Conservation (phyloP, 2,888 invertebrate species). For the Epistrophe eligans region DNA sequence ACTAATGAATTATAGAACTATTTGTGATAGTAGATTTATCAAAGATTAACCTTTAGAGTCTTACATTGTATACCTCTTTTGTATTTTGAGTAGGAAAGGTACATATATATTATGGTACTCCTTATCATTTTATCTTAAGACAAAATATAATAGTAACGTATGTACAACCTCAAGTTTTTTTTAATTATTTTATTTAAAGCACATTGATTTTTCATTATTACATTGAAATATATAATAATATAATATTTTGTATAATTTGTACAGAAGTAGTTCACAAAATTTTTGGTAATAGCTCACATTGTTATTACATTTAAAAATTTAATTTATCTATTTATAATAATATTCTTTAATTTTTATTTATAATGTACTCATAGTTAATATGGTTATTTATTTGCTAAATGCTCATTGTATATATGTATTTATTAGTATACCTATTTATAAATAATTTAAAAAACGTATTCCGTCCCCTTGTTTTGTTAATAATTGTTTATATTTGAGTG, state of each 20-base stretch:
- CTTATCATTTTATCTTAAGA: too few relatives aligned
- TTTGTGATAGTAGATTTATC: too few relatives aligned
- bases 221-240: not conserved
- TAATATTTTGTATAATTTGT: constrained; percentile 61
- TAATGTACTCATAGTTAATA: constrained; percentile 4
- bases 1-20: too few relatives aligned
- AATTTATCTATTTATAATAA: constrained; percentile 26
- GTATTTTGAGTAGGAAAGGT: too few relatives aligned
- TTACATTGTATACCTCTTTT: too few relatives aligned
- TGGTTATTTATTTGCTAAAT: constrained; percentile 29
- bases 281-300: constrained; percentile 38
- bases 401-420: constrained; percentile 63
- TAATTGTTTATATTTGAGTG: constrained; percentile 42
- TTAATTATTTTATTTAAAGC: constrained; percentile 51
- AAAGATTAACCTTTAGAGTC: too few relatives aligned
- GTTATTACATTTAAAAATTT: constrained; percentile 1
- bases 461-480: constrained; percentile 54
- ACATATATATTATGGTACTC: too few relatives aligned
- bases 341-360: not conserved
- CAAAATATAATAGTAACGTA: too few relatives aligned
- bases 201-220: constrained; percentile 49
- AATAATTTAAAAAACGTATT: constrained; percentile 66
- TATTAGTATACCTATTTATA: constrained; percentile 15
- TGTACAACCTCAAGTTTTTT: not conserved
- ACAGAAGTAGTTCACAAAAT: constrained; percentile 41